phyloP scores from a whole-genome alignment of 2,797 vertebrate genomes.

The Sebastes itinus region DNA sequence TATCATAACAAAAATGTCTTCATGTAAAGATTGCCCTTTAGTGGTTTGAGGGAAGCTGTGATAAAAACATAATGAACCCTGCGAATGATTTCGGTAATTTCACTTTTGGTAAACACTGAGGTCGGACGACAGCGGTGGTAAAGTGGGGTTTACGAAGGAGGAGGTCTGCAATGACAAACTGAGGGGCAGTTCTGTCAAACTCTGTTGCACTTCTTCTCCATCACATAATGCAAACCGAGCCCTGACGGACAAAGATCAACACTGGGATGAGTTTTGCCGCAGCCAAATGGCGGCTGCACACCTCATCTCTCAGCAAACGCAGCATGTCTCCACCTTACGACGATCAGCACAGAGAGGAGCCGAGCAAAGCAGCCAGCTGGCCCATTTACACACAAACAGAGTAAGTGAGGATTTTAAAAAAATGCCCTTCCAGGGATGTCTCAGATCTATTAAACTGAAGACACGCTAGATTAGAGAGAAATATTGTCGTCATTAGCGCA shows the following conservation, averaged over 20 bases:
- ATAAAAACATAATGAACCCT: conserved; percentile 30
- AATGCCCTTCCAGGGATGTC: conserved; percentile 22
- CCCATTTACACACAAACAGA: conserved; percentile 26
- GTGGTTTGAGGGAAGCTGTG: conserved; percentile 40
- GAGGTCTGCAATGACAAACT: conserved; percentile 24
- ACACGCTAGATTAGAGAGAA: conserved; percentile 45
- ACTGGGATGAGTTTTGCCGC: conserved; percentile 21
- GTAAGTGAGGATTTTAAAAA: conserved; percentile 20
- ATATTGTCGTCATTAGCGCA: conserved; percentile 45
- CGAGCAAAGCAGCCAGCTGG: conserved; percentile 37
- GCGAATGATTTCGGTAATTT: conserved; percentile 24
- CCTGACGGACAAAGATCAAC: conserved; percentile 48
- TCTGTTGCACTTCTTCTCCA: background rate
- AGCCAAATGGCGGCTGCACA: conserved; percentile 56
- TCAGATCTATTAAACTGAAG: conserved; percentile 42
- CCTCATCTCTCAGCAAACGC: conserved; percentile 62
- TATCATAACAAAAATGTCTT: conserved; percentile 37
- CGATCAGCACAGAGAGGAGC: conserved; percentile 3
- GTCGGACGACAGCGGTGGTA: conserved; percentile 22
- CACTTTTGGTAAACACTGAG: conserved; percentile 55
- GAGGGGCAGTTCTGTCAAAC: conserved; percentile 26
- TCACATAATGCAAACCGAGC: conserved; percentile 46
- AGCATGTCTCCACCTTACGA: conserved; percentile 39
- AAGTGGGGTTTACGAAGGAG: background rate
- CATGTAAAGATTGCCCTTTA: conserved; percentile 7